phyloP scores from a whole-genome alignment of 2,797 vertebrate species.

The Luscinia megarhynchos region DNA sequence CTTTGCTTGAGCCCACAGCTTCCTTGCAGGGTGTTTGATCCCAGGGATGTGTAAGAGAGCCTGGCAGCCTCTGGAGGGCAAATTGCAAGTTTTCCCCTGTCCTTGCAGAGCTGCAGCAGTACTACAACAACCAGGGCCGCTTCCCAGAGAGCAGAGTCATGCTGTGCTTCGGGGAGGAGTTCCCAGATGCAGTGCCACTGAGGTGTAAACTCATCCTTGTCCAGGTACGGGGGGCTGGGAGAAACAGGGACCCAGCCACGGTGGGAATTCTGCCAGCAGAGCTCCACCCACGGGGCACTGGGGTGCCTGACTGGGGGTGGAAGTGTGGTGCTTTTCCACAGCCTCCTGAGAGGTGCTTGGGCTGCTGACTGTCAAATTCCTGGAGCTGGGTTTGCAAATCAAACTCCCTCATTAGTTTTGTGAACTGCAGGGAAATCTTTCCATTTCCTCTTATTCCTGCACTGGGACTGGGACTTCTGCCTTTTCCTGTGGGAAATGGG shows the following conservation, averaged over 20 bases:
- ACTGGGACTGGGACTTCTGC: not conserved
- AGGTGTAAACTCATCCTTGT: conserved; percentile 94
- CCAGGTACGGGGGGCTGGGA: conserved; percentile 80
- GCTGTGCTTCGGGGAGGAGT: conserved; percentile 96
- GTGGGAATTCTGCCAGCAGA: not conserved
- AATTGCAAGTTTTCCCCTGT: not conserved
- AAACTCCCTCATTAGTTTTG: not conserved
- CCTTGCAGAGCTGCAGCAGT: conserved; percentile 87
- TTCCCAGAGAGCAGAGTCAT: conserved; percentile 87
- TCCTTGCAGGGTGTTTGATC: not conserved
- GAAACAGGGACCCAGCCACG: fast-evolving
- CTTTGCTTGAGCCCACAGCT: not conserved
- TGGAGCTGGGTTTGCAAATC: not conserved
- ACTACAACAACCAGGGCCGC: conserved; percentile 85
- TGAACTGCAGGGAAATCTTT: not conserved
- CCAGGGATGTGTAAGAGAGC: not conserved
- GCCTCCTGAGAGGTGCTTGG: not conserved
- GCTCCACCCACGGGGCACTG: not conserved
- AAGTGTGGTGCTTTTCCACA: not conserved
- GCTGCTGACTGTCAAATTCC: not conserved
- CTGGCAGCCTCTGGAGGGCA: not conserved
- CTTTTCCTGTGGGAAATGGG: not conserved
- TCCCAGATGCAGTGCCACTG: conserved; percentile 82
- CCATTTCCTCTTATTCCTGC: not conserved
- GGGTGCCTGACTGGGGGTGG: not conserved